Base-by-base conservation (phyloP, 2,113 vertebrate species). In the Myotis brandtii region DNA sequence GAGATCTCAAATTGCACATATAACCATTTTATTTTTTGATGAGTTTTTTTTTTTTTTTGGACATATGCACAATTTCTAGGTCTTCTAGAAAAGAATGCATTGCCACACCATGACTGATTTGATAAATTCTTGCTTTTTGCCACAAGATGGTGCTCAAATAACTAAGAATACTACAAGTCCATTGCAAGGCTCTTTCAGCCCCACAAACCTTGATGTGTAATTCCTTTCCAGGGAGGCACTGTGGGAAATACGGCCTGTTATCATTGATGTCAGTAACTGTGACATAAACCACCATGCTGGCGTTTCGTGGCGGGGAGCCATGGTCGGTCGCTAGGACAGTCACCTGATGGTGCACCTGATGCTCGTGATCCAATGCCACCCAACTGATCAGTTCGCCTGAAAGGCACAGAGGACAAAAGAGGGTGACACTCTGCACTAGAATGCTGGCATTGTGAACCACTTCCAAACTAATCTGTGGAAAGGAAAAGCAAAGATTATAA, bases 371-470 rank as follows among this genome's bases (percentile, higher is more conserved):
- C 92, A 99, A 86, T 0, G 99, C 99, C 83, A 98, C 98, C 98
- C 99, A 99, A 95, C 98, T 99, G 90, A 99, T 98, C 54, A 99
- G 98, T 97, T 99, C 99, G 67, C 99, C 99, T 99, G 97, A 1
- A 3, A 6, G 86, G 82, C 37, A 52, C 66, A n/a, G 54, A 50
- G 72, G 64, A 46, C 14, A 84, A 86, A 73, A 43, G 4, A 32
- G 16, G 91, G 4, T 48, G 34, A 16, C 9, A 13, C 18, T 52
- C 21, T 2, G 30, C 6, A 2, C 9, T 18, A 18, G 0, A 13
- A 27, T 16, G 2, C 5, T 2, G 37, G 2, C 0, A 32, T 2
- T n/a, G 27, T 21, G 17, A 56, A 14, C 1, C 48, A 27, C 10
- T 16, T 14, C 13, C 43, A 48, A 89, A 34, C 30, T 1, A 54